A percentile compares a stretch with the other conserved stretches of the same genome.
Conservation (phyloP, 2,113 vertebrate species). For the Hipposideros armiger region DNA sequence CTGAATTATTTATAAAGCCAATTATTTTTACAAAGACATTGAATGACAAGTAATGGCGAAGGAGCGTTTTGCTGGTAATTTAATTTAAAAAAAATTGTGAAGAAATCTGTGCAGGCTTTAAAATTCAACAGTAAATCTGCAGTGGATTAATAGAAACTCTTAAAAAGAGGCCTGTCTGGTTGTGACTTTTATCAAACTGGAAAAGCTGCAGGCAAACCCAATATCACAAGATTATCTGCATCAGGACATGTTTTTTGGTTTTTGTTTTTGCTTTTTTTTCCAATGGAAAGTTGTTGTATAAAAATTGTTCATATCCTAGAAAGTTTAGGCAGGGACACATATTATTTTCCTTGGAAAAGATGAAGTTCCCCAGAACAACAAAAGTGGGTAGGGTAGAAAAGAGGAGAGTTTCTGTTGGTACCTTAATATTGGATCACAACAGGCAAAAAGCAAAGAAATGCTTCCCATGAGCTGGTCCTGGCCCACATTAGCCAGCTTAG, state of each 20-base stretch:
- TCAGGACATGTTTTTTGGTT: not conserved
- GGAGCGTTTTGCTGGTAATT: not conserved
- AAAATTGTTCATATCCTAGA: not conserved
- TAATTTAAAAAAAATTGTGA: conserved; percentile 22
- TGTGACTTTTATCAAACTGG: conserved; percentile 29
- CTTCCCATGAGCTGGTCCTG: not conserved
- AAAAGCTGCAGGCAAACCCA: not conserved
- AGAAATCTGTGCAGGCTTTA: not conserved
- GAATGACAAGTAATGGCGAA: conserved; percentile 27
- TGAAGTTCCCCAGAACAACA: not conserved
- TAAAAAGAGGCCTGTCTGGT: not conserved
- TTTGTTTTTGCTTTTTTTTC: not conserved
- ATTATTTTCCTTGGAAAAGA: not conserved
- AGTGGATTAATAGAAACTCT: not conserved
- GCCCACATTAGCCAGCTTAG: not conserved
- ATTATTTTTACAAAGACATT: conserved; percentile 66
- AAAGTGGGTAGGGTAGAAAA: not conserved
- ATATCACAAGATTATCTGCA: not conserved
- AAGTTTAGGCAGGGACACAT: not conserved
- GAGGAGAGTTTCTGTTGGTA: not conserved
- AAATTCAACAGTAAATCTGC: not conserved
- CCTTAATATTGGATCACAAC: not conserved
- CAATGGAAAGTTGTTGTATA: not conserved
- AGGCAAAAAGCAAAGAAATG: not conserved
- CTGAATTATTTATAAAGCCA: conserved; percentile 59